Percentiles rank a stretch among this genome's conserved stretches.
These are phyloP conservation scores for human DNA, from an alignment of 2,113 vertebrate species.

Conservation along the genomic window DNA sequence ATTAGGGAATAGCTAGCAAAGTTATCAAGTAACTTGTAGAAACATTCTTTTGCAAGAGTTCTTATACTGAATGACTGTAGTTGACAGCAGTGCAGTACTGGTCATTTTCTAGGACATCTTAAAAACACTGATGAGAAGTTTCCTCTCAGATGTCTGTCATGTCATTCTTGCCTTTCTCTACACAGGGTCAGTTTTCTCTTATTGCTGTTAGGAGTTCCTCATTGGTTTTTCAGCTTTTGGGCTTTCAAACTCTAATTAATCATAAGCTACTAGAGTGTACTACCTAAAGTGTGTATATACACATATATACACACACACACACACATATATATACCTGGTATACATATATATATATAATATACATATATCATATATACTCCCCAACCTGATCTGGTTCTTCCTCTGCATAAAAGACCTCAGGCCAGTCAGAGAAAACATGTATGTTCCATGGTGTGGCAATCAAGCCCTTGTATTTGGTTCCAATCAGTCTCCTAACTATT, in stretches of 20 bases:
- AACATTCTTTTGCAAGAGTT: not conserved
- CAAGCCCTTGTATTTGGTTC: not conserved
- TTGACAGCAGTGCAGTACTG: fast-evolving
- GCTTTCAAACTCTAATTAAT: not conserved
- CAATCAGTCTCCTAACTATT: not conserved
- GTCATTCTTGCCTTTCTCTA: not conserved
- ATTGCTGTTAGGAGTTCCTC: not conserved
- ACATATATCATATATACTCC: no score
- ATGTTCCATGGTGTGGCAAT: not conserved
- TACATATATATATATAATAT: no score
- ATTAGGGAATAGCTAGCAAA: not conserved
- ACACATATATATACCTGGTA: no score
- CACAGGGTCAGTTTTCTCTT: not conserved
- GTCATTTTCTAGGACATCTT: not conserved
- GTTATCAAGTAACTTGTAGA: not conserved
- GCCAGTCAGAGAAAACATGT: not conserved
- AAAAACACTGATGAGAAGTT: not conserved
- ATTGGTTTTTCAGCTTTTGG: not conserved
- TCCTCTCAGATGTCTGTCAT: not conserved
- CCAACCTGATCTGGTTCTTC: not conserved
- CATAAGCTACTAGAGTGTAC: not conserved
- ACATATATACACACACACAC: no score
- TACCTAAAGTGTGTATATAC: not conserved
- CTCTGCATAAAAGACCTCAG: not conserved
- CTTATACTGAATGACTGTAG: not conserved